Conservation (phyloP, 2,797 vertebrate genomes). For the Alfaro cultratus region DNA sequence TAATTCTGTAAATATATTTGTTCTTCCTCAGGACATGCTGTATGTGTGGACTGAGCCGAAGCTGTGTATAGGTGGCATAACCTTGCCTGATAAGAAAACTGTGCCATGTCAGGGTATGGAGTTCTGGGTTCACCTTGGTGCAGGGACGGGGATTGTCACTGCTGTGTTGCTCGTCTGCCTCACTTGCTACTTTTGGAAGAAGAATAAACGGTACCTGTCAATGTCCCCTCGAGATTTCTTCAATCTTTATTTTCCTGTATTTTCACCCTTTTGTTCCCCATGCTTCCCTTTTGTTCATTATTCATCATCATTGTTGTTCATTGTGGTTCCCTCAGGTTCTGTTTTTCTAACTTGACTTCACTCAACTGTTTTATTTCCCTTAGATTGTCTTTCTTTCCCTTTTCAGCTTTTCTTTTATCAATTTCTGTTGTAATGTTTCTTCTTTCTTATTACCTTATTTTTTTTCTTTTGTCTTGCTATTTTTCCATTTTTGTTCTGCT, state of each 20-base stretch:
- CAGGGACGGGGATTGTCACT: conserved; percentile 86
- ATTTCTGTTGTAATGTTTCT: not conserved
- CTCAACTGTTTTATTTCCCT: not conserved
- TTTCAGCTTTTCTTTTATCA: not conserved
- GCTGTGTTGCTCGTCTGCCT: conserved; percentile 90
- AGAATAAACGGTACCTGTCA: conserved; percentile 89
- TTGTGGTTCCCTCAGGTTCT: not conserved
- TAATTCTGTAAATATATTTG: conserved; percentile 5
- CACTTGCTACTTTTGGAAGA: conserved; percentile 99
- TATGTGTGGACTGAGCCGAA: conserved; percentile 96
- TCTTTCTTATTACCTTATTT: not conserved
- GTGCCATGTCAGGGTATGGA: conserved; percentile 89
- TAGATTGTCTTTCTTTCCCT: not conserved
- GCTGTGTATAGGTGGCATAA: conserved; percentile 88
- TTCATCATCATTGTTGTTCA: not conserved
- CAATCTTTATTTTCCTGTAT: not conserved
- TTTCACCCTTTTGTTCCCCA: no score
- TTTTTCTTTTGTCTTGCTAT: not conserved
- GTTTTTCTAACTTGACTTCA: not conserved
- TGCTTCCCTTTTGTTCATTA: not conserved
- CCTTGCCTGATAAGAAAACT: conserved; percentile 87
- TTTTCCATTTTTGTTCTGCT: not conserved
- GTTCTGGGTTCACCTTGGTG: conserved; percentile 91
- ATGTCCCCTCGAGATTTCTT: not conserved
- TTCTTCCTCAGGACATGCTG: conserved; percentile 84